A percentile compares a stretch with the other conserved stretches of the same genome.
These are phyloP conservation scores for Nomada goodeniana DNA, from an alignment of 2,888 invertebrate species.

Conservation along the genomic window DNA sequence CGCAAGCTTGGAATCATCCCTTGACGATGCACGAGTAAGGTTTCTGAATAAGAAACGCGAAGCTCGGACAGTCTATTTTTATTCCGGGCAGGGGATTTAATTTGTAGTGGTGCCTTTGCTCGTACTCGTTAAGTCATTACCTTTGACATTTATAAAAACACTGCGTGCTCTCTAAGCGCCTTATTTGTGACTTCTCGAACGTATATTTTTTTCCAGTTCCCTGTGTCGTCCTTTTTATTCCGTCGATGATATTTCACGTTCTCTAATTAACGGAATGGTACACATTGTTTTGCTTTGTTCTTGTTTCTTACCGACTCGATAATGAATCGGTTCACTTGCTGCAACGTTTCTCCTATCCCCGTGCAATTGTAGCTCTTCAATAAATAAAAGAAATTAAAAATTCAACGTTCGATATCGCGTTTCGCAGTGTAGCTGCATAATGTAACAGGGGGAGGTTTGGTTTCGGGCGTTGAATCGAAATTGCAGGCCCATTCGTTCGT, in stretches of 20 bases:
- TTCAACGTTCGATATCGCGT: no score
- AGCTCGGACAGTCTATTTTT: constrained; percentile 17
- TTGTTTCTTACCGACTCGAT: background rate
- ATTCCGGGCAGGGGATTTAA: constrained; percentile 13
- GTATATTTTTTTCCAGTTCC: background rate
- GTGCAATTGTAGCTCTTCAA: no score
- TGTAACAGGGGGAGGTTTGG: no score
- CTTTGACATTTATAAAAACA: constrained; percentile 36
- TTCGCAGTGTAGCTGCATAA: no score
- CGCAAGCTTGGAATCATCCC: background rate
- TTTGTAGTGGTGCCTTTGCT: constrained; percentile 17
- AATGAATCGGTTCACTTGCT: no score
- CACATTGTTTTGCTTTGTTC: background rate
- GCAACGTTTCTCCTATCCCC: no score
- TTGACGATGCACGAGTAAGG: background rate
- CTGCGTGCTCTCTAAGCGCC: constrained; percentile 1
- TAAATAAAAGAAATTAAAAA: no score
- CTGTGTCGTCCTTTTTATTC: background rate
- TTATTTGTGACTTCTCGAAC: constrained; percentile 20
- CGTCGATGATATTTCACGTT: background rate
- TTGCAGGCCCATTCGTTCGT: background rate
- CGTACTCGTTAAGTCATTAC: constrained; percentile 4
- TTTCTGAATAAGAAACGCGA: background rate
- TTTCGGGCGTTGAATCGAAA: background rate
- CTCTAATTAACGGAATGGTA: background rate